Conservation (phyloP, 2,888 invertebrate species). For the Microplitis manilae region DNA sequence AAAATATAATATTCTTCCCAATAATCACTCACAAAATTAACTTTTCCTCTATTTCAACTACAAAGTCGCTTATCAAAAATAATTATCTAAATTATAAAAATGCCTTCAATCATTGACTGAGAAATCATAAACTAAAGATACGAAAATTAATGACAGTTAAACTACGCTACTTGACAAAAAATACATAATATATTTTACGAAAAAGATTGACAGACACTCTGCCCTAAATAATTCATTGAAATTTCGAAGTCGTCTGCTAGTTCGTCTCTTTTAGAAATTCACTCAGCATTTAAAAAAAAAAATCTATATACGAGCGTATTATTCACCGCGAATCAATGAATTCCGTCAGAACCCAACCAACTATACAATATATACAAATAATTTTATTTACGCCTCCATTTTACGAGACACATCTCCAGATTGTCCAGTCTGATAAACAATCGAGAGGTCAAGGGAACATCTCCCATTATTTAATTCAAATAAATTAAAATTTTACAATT, state of each 20-base stretch:
- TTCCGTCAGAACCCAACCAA: slow-evolving; percentile 11
- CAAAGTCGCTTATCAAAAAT: too few species aligned
- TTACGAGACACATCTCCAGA: slow-evolving; percentile 9
- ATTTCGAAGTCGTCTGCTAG: not conserved
- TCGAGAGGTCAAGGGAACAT: slow-evolving; percentile 9
- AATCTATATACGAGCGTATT: not conserved
- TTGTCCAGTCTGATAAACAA: not conserved
- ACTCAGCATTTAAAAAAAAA: not conserved
- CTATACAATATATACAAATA: not conserved
- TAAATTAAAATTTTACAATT: too few species aligned
- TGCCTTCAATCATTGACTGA: too few species aligned
- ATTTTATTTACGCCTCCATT: not conserved
- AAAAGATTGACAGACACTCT: not conserved
- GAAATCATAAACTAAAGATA: too few species aligned
- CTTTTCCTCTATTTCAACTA: too few species aligned
- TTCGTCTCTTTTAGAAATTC: not conserved
- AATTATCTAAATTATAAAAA: too few species aligned
- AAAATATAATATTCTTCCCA: too few species aligned
- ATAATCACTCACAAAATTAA: too few species aligned
- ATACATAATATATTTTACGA: not conserved
- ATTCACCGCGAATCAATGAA: slow-evolving; percentile 25
- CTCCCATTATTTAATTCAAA: not conserved
- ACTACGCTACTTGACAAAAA: not conserved
- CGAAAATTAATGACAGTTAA: too few species aligned
- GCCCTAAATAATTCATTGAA: slow-evolving; percentile 32